A percentile compares a stretch with the other conserved stretches of the same genome.
Evolutionary conservation across 92 coral and sea anemone genomes (phyloP).

Genomic region (Epizoanthus fatuus): DNA sequence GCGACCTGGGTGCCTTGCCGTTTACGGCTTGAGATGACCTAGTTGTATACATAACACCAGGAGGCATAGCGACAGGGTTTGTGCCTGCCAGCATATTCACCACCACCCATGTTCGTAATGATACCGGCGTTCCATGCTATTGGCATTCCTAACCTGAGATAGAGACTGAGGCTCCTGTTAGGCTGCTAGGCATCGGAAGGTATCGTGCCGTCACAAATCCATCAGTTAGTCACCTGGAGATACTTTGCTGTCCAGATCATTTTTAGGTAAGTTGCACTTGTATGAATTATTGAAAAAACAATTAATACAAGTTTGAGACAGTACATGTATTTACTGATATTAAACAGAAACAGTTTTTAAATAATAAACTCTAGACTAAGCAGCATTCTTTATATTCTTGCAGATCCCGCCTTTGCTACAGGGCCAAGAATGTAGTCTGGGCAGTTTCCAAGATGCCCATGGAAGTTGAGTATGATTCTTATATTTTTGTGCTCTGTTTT

Average conservation of each 20-base stretch:
- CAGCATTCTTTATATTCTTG: not conserved
- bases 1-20: conserved; percentile 19
- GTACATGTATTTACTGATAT: too few species aligned
- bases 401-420: conserved; percentile 18
- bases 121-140: conserved; percentile 37
- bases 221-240: conserved; percentile 37
- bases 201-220: conserved; percentile 35
- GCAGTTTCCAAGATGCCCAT: conserved; percentile 3
- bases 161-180: conserved; percentile 42
- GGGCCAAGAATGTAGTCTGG: not conserved
- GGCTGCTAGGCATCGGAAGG: conserved; percentile 27
- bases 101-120: conserved; percentile 40
- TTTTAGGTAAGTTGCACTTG: not conserved
- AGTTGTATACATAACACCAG: conserved; percentile 43
- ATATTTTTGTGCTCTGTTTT: not conserved
- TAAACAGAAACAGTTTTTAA: too few species aligned
- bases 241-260: conserved; percentile 18
- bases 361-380: too few species aligned
- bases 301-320: too few species aligned
- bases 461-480: conserved; percentile 19
- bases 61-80: conserved; percentile 38
- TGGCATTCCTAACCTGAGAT: conserved; percentile 26
- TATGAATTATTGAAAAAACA: not conserved
- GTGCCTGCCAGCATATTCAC: conserved; percentile 7
- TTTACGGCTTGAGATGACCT: conserved; percentile 1